A percentile compares a stretch with the other conserved stretches of the same genome.
phyloP scores from a whole-genome alignment of 2,797 vertebrate genomes.

The Myotis vivesi region DNA sequence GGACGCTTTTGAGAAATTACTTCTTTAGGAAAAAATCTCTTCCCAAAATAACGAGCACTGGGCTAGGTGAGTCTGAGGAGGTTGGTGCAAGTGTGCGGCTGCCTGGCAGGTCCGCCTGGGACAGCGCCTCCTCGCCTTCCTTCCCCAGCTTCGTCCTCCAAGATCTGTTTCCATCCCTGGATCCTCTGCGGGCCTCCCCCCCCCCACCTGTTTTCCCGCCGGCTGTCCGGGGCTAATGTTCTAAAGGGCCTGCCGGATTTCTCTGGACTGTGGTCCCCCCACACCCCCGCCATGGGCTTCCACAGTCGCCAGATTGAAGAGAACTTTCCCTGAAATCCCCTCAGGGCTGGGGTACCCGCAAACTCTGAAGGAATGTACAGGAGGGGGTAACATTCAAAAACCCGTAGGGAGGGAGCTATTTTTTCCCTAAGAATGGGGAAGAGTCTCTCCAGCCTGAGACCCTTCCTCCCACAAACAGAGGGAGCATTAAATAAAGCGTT shows the following conservation, averaged over 20 bases:
- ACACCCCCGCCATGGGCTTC: neutral
- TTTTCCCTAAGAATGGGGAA: slow-evolving; percentile 46
- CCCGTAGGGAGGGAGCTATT: neutral
- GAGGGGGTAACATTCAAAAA: neutral
- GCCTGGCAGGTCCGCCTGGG: neutral
- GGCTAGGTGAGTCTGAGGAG: neutral
- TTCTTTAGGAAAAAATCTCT: slow-evolving; percentile 17
- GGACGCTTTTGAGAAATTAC: slow-evolving; percentile 46
- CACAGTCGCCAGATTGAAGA: neutral
- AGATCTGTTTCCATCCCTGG: too few species aligned
- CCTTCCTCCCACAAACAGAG: slow-evolving; percentile 88
- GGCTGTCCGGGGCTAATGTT: neutral
- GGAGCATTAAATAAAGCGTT: slow-evolving; percentile 94
- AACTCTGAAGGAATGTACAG: neutral
- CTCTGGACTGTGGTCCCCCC: neutral
- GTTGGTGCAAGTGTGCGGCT: neutral
- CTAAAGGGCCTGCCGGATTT: neutral
- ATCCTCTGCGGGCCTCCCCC: neutral
- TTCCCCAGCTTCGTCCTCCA: neutral
- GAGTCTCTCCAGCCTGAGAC: slow-evolving; percentile 86
- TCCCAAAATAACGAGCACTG: neutral
- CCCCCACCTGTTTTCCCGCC: neutral
- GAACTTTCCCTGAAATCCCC: neutral
- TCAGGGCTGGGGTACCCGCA: neutral
- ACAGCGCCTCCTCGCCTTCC: neutral